Evolutionary conservation across 1,140 invertebrate species (phyloP).

Genomic region (Megathymus violae): DNA sequence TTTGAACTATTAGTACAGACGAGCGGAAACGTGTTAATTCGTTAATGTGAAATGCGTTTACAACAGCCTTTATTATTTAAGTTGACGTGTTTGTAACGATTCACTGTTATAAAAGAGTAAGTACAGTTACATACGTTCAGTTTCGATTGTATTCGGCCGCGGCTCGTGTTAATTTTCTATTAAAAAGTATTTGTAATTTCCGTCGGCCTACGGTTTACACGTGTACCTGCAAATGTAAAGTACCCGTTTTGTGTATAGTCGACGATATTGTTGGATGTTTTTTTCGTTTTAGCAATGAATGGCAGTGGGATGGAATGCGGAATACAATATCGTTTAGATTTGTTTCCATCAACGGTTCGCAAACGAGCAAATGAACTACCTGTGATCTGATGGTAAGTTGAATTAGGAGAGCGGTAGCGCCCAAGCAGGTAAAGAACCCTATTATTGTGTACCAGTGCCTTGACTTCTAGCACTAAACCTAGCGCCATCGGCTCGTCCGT

Average conservation of each 20-base stretch:
- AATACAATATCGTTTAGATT: no score
- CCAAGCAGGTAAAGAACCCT: no score
- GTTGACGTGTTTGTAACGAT: slow-evolving; percentile 18
- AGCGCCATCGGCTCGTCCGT: no score
- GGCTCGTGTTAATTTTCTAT: slow-evolving; percentile 11
- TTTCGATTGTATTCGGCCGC: slow-evolving; percentile 2
- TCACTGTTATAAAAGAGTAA: slow-evolving; percentile 16
- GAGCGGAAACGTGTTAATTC: neutral
- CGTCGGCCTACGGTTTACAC: slow-evolving; percentile 9
- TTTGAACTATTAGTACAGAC: no score
- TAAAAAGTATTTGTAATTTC: slow-evolving; percentile 11
- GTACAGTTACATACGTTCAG: slow-evolving; percentile 8
- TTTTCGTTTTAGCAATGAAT: neutral
- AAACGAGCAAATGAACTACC: no score
- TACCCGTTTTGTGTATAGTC: neutral
- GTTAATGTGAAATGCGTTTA: slow-evolving; percentile 1
- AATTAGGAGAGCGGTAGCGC: no score
- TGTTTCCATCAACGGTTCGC: no score
- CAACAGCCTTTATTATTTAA: slow-evolving; percentile 1
- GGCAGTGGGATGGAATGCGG: no score
- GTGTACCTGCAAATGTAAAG: slow-evolving; percentile 4
- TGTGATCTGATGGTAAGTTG: no score
- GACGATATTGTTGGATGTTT: neutral
- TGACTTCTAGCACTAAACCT: no score
- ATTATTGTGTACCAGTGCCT: no score